Percentiles rank a stretch among this genome's conserved stretches.
phyloP scores from a whole-genome alignment of 2,113 vertebrate species.

The Macrotis lagotis region DNA sequence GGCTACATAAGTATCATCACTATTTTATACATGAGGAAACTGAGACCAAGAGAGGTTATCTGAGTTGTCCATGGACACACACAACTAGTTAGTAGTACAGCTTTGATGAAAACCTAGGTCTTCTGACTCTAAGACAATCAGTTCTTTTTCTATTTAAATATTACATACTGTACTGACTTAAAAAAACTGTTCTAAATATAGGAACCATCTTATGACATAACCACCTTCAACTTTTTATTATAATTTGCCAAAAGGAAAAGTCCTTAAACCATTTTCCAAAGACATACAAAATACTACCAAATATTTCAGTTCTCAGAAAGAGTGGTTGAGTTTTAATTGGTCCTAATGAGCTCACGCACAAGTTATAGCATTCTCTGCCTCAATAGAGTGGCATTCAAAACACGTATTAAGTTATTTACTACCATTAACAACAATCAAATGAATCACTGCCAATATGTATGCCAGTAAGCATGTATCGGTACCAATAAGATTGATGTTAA shows the following conservation, averaged over 20 bases:
- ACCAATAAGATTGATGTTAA: slow-evolving; percentile 41
- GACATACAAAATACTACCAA: slow-evolving; percentile 64
- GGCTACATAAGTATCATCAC: neutral
- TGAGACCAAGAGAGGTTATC: neutral
- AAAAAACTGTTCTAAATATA: slow-evolving; percentile 48
- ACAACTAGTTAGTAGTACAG: neutral
- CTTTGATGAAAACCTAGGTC: neutral
- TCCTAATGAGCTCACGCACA: slow-evolving; percentile 64
- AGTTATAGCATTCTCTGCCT: slow-evolving; percentile 72
- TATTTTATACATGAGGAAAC: neutral
- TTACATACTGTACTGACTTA: neutral
- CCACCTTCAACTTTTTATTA: slow-evolving; percentile 51
- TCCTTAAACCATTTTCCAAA: slow-evolving; percentile 65
- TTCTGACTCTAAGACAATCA: neutral
- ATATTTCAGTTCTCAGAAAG: slow-evolving; percentile 72
- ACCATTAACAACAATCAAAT: slow-evolving; percentile 73
- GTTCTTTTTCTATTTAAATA: neutral
- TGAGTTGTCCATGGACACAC: neutral
- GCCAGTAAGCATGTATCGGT: slow-evolving; percentile 38
- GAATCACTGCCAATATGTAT: slow-evolving; percentile 41
- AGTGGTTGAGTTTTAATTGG: slow-evolving; percentile 70
- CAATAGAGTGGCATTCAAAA: slow-evolving; percentile 68
- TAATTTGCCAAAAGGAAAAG: slow-evolving; percentile 64
- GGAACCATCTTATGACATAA: slow-evolving; percentile 43
- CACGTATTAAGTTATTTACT: slow-evolving; percentile 62